Evolutionary conservation across 2,113 vertebrate genomes (phyloP), one percentile per base, ranked within the genome.

Genomic region (Lampris incognitus): DNA sequence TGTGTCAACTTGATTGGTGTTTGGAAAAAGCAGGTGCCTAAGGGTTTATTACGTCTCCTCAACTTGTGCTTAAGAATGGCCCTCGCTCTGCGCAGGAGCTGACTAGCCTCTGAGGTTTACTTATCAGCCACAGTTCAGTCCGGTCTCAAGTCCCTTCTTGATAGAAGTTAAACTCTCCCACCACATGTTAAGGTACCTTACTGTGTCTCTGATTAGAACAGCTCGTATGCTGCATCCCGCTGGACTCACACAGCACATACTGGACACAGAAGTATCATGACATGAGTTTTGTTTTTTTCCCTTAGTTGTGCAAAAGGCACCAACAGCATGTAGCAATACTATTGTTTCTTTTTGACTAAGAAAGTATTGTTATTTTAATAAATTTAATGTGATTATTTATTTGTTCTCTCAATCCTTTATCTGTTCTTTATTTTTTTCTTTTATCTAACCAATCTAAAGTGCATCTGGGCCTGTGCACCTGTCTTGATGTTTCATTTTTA

Each of bases 401-500:
- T 40, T 6, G 11, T 72, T 5, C 44, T 5, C 10, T 39, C 37
- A 39, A 24, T 24, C 24, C 24, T 24, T 24, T 24, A 24, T 24
- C 24, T 24, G 24, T 24, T 24, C 24, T 24, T 24, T 24, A 24
- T 24, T 0, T 24, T 24, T 24, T 24, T 24, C 24, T 24, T 24
- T 24, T 24, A 24, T 24, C 69, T 69, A 64, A 81, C 73, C 36
- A 76, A 69, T 72, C 8, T 69, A 37, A 63, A 72, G 67, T 83
- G 81, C 65, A 66, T 78, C 59, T 44, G 52, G 65, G 72, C 52
- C 24, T 24, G 24, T 24, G 24, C 24, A 24, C 24, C 24, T 24
- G 24, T 24, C 24, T 24, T 24, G 24, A 24, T 24, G 24, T 24
- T 24, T 62, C 58, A 66, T 74, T 75, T 87, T 84, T 79, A 86